Base-by-base conservation (phyloP, 1,140 invertebrate genomes). In the Oryctes rhinoceros region DNA sequence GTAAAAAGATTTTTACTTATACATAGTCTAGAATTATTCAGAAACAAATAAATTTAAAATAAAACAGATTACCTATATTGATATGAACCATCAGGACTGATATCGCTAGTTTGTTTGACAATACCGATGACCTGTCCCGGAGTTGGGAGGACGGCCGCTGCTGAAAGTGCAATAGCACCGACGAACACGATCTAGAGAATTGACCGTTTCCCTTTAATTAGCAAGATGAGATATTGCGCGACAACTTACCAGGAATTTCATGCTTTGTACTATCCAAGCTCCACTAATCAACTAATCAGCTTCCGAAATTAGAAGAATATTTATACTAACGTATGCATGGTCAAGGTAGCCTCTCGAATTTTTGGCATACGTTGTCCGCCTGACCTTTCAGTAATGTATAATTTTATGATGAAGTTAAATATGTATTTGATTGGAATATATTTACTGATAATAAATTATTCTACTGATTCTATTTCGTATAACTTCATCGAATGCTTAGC, bases 271-370 rank as follows among this genome's bases (percentile, higher is more conserved):
- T 35, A 67, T 67, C 18, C 30, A 67, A 35, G 30, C 35, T 24
- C 7, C 65, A 67, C 65, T 13, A 35, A 35, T 18, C 65, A 18
- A 67, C 65, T 67, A 67, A 67, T 24, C 7, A 67, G 65, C 18
- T 67, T 67, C 65, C 65, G 30, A 67, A 67, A 20, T 67, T 67
- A 30, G 65, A 67, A 67, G 65, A 24, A 67, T 67, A 67, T 67
- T 67, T 67, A 67, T 67, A 67, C 49, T 24, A 11, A 1, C 65
- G 53, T 35, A n/a, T 67, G 65, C 65, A 67, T 67, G 65, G 65
- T 67, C 65, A 67, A 67, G 65, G 65, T 5, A 35, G 35, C 65
- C 65, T 67, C 65, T 67, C 65, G 20, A 67, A 67, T 67, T 20
- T 67, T 24, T 67, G 11, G 13, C 11, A 53, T 53, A 53, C 4